Evolutionary conservation across 2,113 vertebrate species (phyloP).

Genomic region (Felis chaus): DNA sequence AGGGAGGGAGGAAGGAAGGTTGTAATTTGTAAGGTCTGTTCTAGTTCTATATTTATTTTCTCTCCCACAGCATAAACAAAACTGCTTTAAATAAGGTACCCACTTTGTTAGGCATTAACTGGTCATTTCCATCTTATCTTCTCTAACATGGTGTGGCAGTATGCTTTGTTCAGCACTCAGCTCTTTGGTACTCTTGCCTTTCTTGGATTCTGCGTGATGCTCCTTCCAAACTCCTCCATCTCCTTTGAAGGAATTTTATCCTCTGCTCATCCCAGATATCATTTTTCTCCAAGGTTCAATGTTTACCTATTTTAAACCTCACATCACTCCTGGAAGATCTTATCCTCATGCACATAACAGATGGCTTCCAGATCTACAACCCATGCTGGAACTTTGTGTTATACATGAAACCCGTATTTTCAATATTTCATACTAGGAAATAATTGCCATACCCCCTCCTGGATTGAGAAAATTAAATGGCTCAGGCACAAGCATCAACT

Average conservation of each 20-base stretch:
- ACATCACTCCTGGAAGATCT: neutral
- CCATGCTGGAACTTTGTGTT: neutral
- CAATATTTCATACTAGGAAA: neutral
- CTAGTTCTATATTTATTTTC: neutral
- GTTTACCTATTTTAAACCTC: neutral
- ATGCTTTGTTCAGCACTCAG: neutral
- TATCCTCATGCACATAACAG: neutral
- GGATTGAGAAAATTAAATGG: neutral
- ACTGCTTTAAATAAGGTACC: neutral
- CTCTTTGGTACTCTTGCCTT: neutral
- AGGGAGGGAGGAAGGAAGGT: too few relatives aligned
- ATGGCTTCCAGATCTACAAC: neutral
- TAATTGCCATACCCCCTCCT: rapidly evolving
- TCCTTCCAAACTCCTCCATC: neutral
- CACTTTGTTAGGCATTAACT: neutral
- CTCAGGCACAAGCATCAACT: neutral
- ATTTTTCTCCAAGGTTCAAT: neutral
- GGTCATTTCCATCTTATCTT: neutral
- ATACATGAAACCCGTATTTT: neutral
- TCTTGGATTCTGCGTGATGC: neutral
- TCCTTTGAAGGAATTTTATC: neutral
- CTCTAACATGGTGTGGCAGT: neutral
- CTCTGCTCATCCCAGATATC: neutral
- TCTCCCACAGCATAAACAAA: neutral
- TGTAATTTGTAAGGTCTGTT: neutral